Evolutionary conservation across 2,113 vertebrate genomes (phyloP).

Genomic region (Macroglossus sobrinus): DNA sequence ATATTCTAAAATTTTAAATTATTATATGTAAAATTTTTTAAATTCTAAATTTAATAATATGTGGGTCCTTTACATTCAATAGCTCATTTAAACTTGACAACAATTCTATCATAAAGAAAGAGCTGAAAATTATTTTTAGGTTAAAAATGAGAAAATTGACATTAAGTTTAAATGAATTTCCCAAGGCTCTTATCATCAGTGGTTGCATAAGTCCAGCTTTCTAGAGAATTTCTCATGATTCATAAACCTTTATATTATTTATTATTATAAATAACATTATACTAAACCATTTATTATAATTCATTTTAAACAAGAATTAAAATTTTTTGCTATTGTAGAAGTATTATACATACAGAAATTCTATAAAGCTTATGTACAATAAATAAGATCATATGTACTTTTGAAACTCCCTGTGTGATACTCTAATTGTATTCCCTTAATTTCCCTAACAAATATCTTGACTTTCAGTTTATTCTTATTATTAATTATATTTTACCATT

Average conservation of each 20-base stretch:
- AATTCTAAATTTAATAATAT: neutral
- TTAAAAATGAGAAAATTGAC: constrained; percentile 7
- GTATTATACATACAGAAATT: neutral
- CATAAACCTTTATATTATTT: neutral
- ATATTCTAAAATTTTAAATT: neutral
- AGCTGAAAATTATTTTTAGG: neutral
- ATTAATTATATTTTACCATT: neutral
- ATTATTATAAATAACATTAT: neutral
- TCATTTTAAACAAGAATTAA: neutral
- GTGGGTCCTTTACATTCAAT: neutral
- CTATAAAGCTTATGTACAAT: neutral
- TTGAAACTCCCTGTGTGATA: neutral
- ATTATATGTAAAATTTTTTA: neutral
- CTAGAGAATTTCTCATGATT: neutral
- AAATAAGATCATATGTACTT: neutral
- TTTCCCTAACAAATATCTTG: neutral
- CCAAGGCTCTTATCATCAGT: neutral
- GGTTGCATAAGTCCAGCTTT: neutral
- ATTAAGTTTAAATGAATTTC: neutral
- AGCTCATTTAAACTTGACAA: neutral
- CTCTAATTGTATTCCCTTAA: neutral
- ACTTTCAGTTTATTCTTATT: neutral
- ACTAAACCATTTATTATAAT: neutral
- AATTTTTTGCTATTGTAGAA: neutral
- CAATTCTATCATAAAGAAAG: neutral